Conservation (phyloP, 2,113 vertebrate genomes). For the Proteles cristata region DNA sequence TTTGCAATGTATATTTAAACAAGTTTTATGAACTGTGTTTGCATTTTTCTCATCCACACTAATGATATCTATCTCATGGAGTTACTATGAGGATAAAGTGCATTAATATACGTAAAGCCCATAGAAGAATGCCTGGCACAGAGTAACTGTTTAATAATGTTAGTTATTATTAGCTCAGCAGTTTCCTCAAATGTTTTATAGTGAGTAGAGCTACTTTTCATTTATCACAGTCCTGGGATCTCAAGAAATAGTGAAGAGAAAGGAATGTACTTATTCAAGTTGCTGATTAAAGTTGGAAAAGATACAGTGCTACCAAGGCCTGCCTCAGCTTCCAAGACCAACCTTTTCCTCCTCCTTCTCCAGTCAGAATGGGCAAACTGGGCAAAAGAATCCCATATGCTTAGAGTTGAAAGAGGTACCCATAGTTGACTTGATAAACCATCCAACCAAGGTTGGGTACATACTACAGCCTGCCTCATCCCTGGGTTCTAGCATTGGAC, state of each 20-base stretch:
- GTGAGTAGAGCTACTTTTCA: background rate
- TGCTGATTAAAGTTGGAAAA: background rate
- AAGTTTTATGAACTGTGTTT: slow-evolving; percentile 5
- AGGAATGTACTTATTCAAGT: background rate
- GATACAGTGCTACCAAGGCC: background rate
- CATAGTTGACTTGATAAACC: background rate
- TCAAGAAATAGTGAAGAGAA: background rate
- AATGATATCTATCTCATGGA: background rate
- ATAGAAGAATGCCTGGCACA: background rate
- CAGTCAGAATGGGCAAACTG: background rate
- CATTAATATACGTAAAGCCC: background rate
- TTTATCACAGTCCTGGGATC: background rate
- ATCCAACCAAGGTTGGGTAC: background rate
- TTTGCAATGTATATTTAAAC: background rate
- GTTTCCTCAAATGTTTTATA: slow-evolving; percentile 15
- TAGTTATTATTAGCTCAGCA: background rate
- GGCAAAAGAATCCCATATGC: background rate
- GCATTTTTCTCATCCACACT: background rate
- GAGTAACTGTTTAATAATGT: slow-evolving; percentile 16
- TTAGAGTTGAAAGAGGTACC: background rate
- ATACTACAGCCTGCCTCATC: background rate
- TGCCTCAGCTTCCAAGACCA: background rate
- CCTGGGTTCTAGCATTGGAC: background rate
- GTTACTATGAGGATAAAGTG: background rate
- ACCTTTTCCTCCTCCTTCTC: background rate